Evolutionary conservation across 1,140 invertebrate genomes (phyloP).

Genomic region (Adelges cooleyi): DNA sequence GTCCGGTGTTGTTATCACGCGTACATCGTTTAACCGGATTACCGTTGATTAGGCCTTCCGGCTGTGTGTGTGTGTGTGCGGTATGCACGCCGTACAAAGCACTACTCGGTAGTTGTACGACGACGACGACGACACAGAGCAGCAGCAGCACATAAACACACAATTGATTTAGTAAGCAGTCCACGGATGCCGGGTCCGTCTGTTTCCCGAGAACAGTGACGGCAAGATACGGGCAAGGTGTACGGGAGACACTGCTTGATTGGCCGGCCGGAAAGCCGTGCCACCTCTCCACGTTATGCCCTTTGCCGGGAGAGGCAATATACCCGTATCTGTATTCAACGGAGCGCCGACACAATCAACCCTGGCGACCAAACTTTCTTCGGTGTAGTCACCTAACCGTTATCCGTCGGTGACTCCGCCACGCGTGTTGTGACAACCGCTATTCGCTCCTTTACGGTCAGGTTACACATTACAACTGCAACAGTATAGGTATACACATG

Average conservation of each 20-base stretch:
- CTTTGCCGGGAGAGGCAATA: background rate
- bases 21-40: constrained; percentile 14
- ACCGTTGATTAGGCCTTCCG: constrained; percentile 7
- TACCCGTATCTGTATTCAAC: constrained; percentile 16
- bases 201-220: background rate
- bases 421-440: too few relatives aligned
- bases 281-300: background rate
- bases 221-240: background rate
- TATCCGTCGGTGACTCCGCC: background rate
- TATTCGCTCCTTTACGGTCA: too few relatives aligned
- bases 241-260: constrained; percentile 4
- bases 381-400: too few relatives aligned
- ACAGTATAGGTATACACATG: too few relatives aligned
- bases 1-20: background rate
- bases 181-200: constrained; percentile 16
- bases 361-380: constrained; percentile 22
- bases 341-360: constrained; percentile 18
- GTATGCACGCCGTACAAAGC: too few relatives aligned
- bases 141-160: background rate
- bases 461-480: too few relatives aligned
- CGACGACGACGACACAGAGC: too few relatives aligned
- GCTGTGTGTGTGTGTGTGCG: too few relatives aligned
- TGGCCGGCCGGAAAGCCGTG: constrained; percentile 6
- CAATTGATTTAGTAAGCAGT: constrained; percentile 28
- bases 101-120: too few relatives aligned